These are phyloP conservation scores for Helogale parvula DNA, from an alignment of 2,113 vertebrate genomes.

Conservation along the genomic window DNA sequence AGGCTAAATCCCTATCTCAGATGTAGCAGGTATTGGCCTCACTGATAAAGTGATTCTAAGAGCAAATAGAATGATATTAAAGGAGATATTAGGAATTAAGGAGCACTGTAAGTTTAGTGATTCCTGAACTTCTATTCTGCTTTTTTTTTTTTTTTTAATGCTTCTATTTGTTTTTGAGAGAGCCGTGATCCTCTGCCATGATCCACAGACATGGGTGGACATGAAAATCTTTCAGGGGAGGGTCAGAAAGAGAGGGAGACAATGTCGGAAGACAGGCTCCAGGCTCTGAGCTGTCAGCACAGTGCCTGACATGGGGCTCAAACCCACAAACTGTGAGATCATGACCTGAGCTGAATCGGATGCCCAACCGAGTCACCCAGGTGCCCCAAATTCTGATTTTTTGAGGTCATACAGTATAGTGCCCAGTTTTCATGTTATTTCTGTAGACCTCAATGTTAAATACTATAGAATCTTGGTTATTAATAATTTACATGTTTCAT, in stretches of 20 bases:
- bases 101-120: neutral
- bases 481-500: conserved; percentile 12
- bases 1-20: neutral
- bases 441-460: neutral
- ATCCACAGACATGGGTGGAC: too few species aligned
- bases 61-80: neutral
- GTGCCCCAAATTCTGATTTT: neutral
- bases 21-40: neutral
- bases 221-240: too few species aligned
- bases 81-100: neutral
- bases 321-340: too few species aligned
- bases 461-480: neutral
- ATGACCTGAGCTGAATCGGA: too few species aligned
- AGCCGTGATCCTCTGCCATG: too few species aligned
- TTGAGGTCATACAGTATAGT: neutral
- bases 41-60: neutral
- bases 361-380: too few species aligned
- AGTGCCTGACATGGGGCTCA: too few species aligned
- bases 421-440: neutral
- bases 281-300: too few species aligned
- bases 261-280: too few species aligned
- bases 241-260: too few species aligned
- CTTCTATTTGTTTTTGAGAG: too few species aligned
- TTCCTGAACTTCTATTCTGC: neutral
- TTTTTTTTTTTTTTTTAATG: neutral